Conservation (phyloP, 2,113 vertebrate genomes). For the Tenrec ecaudatus region DNA sequence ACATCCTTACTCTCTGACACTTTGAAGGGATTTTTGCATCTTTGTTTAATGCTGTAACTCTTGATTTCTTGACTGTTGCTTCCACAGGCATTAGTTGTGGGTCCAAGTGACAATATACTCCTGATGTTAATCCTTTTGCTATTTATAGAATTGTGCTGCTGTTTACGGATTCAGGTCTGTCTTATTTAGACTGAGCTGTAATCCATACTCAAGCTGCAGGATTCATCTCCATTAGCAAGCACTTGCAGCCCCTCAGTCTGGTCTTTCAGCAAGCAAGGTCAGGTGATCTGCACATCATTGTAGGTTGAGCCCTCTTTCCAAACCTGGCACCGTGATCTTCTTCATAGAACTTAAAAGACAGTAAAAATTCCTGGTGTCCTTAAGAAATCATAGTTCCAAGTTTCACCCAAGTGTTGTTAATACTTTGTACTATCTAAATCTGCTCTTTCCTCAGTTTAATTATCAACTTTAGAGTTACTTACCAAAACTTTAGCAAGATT, state of each 20-base stretch:
- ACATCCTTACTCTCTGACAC: background rate
- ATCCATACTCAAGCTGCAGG: background rate
- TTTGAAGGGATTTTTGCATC: background rate
- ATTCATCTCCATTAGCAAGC: too few species aligned
- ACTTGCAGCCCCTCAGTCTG: too few species aligned
- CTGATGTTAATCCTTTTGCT: background rate
- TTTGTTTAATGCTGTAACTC: background rate
- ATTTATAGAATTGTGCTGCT: background rate
- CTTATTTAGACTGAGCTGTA: background rate
- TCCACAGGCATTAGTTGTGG: background rate
- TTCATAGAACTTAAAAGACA: too few species aligned
- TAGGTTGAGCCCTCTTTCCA: too few species aligned
- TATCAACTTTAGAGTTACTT: too few species aligned
- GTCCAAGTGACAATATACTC: background rate
- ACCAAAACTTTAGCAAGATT: too few species aligned
- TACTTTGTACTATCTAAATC: background rate
- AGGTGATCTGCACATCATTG: too few species aligned
- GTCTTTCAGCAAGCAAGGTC: too few species aligned
- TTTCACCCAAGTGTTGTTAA: background rate
- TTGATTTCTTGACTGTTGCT: background rate
- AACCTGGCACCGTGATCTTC: too few species aligned
- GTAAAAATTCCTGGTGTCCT: background rate
- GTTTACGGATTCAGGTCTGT: background rate
- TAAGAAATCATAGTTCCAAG: background rate
- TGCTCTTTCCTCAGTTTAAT: background rate